A percentile compares a stretch with the other conserved stretches of the same genome.
phyloP scores from a whole-genome alignment of 2,888 invertebrate genomes.

The Drosophila mayaguana region DNA sequence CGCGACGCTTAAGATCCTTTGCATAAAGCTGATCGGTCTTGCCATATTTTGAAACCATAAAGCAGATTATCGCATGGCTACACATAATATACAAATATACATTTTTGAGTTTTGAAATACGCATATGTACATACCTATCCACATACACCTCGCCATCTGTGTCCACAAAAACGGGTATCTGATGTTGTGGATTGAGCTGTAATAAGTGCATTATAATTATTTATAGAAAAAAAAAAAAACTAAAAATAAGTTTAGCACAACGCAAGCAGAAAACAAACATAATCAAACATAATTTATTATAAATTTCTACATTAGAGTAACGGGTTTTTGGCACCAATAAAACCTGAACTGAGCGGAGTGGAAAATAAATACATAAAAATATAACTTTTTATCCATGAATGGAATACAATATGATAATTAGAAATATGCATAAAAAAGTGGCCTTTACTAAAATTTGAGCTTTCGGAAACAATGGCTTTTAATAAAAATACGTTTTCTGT shows the following conservation, averaged over 20 bases:
- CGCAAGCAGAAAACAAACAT: too few species aligned
- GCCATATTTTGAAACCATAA: slow-evolving; percentile 86
- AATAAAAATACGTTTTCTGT: too few species aligned
- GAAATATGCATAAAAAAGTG: too few species aligned
- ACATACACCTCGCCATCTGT: slow-evolving; percentile 86
- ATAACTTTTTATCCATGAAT: too few species aligned
- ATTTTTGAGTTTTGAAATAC: neutral
- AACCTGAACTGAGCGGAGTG: too few species aligned
- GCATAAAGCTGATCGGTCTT: slow-evolving; percentile 87
- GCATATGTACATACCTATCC: slow-evolving; percentile 85
- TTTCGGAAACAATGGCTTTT: too few species aligned
- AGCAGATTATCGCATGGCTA: slow-evolving; percentile 86
- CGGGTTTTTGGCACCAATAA: too few species aligned
- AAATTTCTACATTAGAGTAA: too few species aligned
- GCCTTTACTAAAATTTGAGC: too few species aligned
- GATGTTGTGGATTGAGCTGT: slow-evolving; percentile 87
- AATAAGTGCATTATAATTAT: neutral
- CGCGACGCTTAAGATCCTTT: slow-evolving; percentile 86
- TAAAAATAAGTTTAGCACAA: neutral
- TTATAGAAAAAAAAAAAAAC: neutral
- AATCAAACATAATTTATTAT: too few species aligned
- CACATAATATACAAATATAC: neutral
- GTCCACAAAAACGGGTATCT: slow-evolving; percentile 87
- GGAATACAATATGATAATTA: too few species aligned
- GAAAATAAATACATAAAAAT: too few species aligned